Base-by-base conservation (phyloP, 2,888 invertebrate genomes). In the Morpho helenor region DNA sequence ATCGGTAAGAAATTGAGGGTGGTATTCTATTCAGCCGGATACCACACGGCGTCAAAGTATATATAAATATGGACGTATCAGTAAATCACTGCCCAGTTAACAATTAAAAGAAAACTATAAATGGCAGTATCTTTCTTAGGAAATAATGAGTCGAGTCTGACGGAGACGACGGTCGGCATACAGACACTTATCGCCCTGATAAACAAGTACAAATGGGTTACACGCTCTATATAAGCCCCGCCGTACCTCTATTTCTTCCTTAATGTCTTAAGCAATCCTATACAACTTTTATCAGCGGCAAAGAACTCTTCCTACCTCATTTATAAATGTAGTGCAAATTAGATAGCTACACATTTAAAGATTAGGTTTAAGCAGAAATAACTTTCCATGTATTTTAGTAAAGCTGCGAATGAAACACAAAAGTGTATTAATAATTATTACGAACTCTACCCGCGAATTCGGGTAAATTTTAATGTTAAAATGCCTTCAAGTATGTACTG, bases 201-300 rank as follows among this genome's bases (percentile, higher is more conserved):
- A 88, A 88, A 88, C 80, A 80, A 84, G 79, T 83, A 87, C 87
- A 87, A 87, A 88, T 87, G 80, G 82, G 78, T 79, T 77, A 84
- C 82, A 83, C 77, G 76, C 75, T 79, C 74, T 59, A 76, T 79
- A 76, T 77, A 77, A 82, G 81, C 80, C 80, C 79, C 73, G 77
- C 75, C 74, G 71, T 72, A 75, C 74, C 74, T 73, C 74, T 80
- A 80, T 81, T 80, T 82, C 77, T 79, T 68, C 73, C 77, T 82
- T 83, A 82, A 80, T 79, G 78, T 80, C 80, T 84, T 79, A 80
- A 84, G 73, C 78, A 74, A 79, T 76, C 77, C 73, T 71, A 75
- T 74, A 76, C 72, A 76, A 78, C 70, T 80, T 82, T 84, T 85
- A 83, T 84, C 84, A 77, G 73, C 66, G 66, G 77, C 78, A 79